Base-by-base conservation (phyloP, 2,797 vertebrate species). In the Darevskia nairensis region DNA sequence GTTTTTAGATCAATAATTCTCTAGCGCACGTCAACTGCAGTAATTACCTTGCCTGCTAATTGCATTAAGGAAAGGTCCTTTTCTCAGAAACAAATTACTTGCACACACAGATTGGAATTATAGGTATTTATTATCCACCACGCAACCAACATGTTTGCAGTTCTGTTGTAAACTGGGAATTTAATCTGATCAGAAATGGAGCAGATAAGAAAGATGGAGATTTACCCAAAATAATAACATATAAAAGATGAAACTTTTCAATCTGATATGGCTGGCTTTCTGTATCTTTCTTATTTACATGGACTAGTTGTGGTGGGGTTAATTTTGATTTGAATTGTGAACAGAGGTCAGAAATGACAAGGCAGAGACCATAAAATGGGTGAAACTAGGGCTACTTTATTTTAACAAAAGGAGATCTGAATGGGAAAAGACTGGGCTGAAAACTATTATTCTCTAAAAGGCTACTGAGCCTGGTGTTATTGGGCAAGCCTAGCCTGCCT, bases 1-100 rank as follows among this genome's bases (percentile, higher is more conserved):
- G 27, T 76, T 92, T 69, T 87, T 77, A 94, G 90, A 95, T 94
- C 92, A 95, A 90, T 95, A 95, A 93, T 90, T 94, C 69, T 94
- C 59, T 93, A 88, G 81, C 85, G 80, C 75, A 86, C 91, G 88
- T 86, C 90, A 92, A 78, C n/a, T 84, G 82, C 93, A 64, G 27
- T 91, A 95, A 95, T 95, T 95, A 93, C 69, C 92, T 94, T 88
- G 61, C 81, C 1, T 90, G 83, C 25, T 96, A 95, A 95, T 95
- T 94, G 27, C 77, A 66, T 94, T 90, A 92, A 90, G 89, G 76
- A 91, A 92, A 81, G 87, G 89, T 90, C 66, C 88, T 80, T 55
- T 87, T 94, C 11, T 92, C 69, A 0, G 72, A 90, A 94, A 84
- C 71, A 91, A 91, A 95, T 91, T 23, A 1, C 44, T 91, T 83